Base-by-base conservation (phyloP, 2,888 invertebrate genomes). In the Tuberolachnus salignus region DNA sequence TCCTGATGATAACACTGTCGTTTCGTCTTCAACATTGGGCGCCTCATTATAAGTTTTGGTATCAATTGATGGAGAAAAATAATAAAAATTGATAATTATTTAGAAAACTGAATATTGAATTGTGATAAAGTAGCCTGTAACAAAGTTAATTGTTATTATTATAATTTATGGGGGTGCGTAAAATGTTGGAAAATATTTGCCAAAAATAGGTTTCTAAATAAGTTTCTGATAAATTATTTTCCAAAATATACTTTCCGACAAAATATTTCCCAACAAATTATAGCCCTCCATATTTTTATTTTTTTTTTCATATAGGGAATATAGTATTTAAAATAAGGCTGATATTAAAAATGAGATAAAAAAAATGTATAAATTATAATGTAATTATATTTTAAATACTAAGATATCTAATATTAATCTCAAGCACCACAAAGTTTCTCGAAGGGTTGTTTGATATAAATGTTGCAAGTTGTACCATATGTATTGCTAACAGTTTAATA, bases 61-160 rank as follows among this genome's bases (percentile, higher is more conserved):
- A 53, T 64, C 44, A 53, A 74, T 51, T 63, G 34, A 34, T 34
- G 34, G 34, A 51, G 42, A 73, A 1, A 63, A 51, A 19, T 61
- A 61, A 61, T 21, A 55, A 55, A 46, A 19, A 14, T 34, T 59
- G 21, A 66, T 57, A 67, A 59, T 19, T 69, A 59, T 51, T 9
- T 78, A 59, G 78, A 78, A 78, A 13, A 63, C 53, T 42, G 73
- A 66, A 67, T 21, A 78, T 16, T 78, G 59, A 78, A 78, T 69
- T 78, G 78, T 78, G 78, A 78, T 78, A 78, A 72, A 59, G 67
- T 78, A 78, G 67, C 21, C 4, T 51, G 69, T 75, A 64, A 74
- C 10, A 64, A 74, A 44, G 63, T 63, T 63, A 53, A 23, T 64
- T 64, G 42, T 74, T 74, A 71, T 71, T 63, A 61, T 61, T 61